Base-by-base conservation (phyloP, 2,113 vertebrate species). In the Alligator sinensis region DNA sequence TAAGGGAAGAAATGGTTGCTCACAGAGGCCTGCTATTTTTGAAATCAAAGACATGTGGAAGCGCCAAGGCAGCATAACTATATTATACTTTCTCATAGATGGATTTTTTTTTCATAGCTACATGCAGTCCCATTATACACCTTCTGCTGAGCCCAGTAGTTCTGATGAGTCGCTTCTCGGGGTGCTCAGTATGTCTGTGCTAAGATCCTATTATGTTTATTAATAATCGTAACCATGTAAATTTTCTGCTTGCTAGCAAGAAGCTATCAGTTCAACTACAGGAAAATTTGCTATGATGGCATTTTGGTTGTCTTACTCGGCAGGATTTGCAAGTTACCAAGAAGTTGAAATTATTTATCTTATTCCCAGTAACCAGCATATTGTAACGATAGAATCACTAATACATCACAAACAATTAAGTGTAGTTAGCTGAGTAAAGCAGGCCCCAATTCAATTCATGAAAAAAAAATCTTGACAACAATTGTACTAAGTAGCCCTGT, bases 161-260 rank as follows among this genome's bases (percentile, higher is more conserved):
- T 94, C 77, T 89, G 63, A 84, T 27, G 54, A 63, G 4, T 54
- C 7, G 84, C 22, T 92, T 82, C 87, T 88, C 61, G 59, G 15
- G 25, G 3, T 91, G 74, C 63, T 95, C 77, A 55, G 63, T 47
- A 88, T 55, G 24, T 63, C 25, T 11, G 5, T 63, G 9, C 61
- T 84, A 78, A 95, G 62, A 77, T 92, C 63, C 19, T 77, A 85
- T 57, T 55, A 80, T 10, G 18, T 82, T 91, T 92, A 88, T 80
- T 90, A 95, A 93, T 86, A 92, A 90, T 78, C 12, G 47, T 54
- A 89, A 88, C 27, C 61, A 95, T 81, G 62, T 24, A 93, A 68
- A 90, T 83, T 77, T 93, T 84, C 74, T 87, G 28, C 59, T 94
- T 82, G 75, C 64, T 78, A 91, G 88, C 16, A 95, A 94, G 87